Percentiles rank a stretch among this genome's conserved stretches.
Evolutionary conservation across 2,113 vertebrate species (phyloP).

Genomic region (Microtus richardsoni): DNA sequence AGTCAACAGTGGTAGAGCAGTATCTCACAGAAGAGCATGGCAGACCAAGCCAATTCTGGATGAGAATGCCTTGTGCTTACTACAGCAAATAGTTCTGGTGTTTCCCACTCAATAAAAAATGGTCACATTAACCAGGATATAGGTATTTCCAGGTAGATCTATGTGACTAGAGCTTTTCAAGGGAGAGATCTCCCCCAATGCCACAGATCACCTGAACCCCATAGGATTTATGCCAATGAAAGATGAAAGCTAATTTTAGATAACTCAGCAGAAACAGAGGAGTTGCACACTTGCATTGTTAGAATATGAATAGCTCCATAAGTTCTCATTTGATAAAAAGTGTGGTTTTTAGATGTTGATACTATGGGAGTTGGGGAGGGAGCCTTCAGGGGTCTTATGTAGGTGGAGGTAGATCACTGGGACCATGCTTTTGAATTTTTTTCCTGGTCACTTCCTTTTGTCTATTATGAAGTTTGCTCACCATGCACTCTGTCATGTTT

Average conservation of each 20-base stretch:
- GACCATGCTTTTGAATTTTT: neutral
- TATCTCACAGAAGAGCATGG: neutral
- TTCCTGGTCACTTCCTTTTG: neutral
- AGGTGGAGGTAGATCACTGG: neutral
- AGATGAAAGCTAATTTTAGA: neutral
- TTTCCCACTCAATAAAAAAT: neutral
- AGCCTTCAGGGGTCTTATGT: neutral
- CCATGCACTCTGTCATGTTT: neutral
- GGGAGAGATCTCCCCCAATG: no score
- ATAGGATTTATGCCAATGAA: neutral
- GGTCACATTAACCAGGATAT: neutral
- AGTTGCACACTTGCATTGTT: no score
- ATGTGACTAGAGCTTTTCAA: neutral
- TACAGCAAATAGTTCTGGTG: neutral
- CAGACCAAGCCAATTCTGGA: neutral
- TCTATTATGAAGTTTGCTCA: neutral
- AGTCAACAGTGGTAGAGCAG: neutral
- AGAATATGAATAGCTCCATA: neutral
- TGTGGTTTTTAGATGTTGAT: neutral
- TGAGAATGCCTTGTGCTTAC: neutral
- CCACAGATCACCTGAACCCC: neutral
- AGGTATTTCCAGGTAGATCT: neutral
- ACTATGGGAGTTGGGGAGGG: neutral
- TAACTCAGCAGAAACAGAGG: neutral
- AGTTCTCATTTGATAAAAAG: no score